Base-by-base conservation (phyloP, 2,888 invertebrate species). In the Hemicrepidius hirtus region DNA sequence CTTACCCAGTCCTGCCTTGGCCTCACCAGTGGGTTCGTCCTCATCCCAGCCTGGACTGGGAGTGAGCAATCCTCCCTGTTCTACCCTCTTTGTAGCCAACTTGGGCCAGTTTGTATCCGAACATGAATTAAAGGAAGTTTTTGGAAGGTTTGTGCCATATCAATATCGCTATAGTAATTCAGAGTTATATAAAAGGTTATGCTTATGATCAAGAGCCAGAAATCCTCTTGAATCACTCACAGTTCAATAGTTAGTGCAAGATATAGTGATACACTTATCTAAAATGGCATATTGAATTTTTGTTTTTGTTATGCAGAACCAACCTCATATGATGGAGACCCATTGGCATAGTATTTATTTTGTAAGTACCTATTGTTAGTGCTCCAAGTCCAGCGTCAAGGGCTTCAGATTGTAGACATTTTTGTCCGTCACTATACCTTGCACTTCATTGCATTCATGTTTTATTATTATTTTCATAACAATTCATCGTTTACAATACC, bases 21-120 rank as follows among this genome's bases (percentile, higher is more conserved):
- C 95, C 85, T 96, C 95, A 87, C 96, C 96, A 81, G 93, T 95
- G 75, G 94, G 95, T 78, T 94, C 94, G 78, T 91, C 92, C 77
- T 92, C 92, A 81, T 91, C 92, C 69, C 91, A 91, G 85, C 90
- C 90, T 75, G 92, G 91, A 87, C 90, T 91, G 89, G 92, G 88
- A 86, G 92, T 90, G 82, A 89, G 88, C 85, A 94, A 95, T 86
- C 94, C 95, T 81, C 97, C 97, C 81, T 98, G 97, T 91, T 97
- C 97, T 83, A 99, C 99, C 80, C 93, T 99, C 80, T 99, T 99
- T 90, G 98, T 99, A 85, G 98, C 98, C 85, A 99, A 99, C 89
- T 92, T 99, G 85, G 98, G 98, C 80, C 97, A 97, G 88, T 97
- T 96, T 87, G 97, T 98, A 84, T 97, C 97, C 80, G 99, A 99